Evolutionary conservation across 2,113 vertebrate species (phyloP).

Genomic region (Neolamprologus sp.): DNA sequence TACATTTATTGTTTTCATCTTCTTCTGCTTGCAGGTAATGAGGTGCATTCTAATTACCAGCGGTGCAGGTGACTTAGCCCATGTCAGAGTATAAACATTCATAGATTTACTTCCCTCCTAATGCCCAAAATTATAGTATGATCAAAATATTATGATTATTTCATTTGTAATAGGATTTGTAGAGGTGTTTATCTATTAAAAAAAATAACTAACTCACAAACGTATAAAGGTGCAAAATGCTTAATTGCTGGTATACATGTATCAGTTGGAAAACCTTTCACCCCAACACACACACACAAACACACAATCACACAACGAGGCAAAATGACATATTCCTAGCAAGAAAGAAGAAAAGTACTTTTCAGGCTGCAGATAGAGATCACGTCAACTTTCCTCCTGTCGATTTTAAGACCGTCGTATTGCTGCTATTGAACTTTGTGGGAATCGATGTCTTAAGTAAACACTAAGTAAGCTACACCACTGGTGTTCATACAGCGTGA

Average conservation of each 20-base stretch:
- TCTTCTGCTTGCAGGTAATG: slow-evolving; percentile 25
- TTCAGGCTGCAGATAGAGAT: background rate
- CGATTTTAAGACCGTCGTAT: background rate
- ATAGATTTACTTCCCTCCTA: background rate
- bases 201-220: background rate
- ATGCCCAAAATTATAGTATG: background rate
- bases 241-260: background rate
- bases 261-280: background rate
- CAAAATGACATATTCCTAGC: background rate
- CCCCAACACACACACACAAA: background rate
- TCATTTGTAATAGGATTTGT: background rate
- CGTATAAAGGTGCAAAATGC: background rate
- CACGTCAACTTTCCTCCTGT: background rate
- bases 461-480: background rate
- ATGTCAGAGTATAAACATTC: background rate
- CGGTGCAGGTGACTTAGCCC: slow-evolving; percentile 19
- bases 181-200: background rate
- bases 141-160: background rate
- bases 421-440: slow-evolving; percentile 21
- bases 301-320: background rate
- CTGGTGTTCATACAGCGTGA: slow-evolving; percentile 12
- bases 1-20: slow-evolving; percentile 19
- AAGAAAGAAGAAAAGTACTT: background rate
- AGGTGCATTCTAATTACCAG: slow-evolving; percentile 10
- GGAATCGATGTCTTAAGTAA: slow-evolving; percentile 39